Evolutionary conservation across 2,797 vertebrate genomes (phyloP).

Genomic region (Otolemur crassicaudatus): DNA sequence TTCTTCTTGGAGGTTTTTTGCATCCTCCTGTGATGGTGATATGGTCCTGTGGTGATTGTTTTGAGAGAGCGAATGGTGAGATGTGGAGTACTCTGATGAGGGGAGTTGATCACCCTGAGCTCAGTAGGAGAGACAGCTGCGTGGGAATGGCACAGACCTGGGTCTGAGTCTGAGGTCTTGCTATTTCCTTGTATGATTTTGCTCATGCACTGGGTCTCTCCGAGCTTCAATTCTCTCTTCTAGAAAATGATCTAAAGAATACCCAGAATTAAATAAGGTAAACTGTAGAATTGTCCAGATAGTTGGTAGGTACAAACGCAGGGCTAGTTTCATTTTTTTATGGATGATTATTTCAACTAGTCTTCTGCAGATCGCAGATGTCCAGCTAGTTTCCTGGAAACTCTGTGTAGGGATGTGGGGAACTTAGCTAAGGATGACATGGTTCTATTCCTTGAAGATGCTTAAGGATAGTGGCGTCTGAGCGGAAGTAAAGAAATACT

Average conservation of each 20-base stretch:
- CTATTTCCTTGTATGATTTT: neutral
- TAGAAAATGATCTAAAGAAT: neutral
- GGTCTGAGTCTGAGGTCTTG: neutral
- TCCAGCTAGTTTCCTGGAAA: neutral
- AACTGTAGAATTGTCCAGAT: neutral
- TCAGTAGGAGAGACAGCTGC: neutral
- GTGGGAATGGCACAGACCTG: too few relatives aligned
- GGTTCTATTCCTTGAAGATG: neutral
- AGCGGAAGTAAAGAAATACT: neutral
- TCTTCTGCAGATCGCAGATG: neutral
- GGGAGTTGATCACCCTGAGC: neutral
- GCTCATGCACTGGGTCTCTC: neutral
- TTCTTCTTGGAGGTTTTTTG: neutral
- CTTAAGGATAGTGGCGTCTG: neutral
- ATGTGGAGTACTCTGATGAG: accelerated
- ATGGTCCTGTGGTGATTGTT: neutral
- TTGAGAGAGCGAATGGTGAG: neutral
- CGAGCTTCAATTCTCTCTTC: neutral
- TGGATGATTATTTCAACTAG: neutral
- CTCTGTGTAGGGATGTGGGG: accelerated
- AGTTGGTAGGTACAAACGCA: neutral
- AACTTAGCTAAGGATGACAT: neutral
- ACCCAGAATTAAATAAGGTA: neutral
- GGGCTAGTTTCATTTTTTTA: neutral
- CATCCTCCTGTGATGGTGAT: neutral